Conservation (phyloP, 2,797 vertebrate species). For the Sciaenops ocellatus region DNA sequence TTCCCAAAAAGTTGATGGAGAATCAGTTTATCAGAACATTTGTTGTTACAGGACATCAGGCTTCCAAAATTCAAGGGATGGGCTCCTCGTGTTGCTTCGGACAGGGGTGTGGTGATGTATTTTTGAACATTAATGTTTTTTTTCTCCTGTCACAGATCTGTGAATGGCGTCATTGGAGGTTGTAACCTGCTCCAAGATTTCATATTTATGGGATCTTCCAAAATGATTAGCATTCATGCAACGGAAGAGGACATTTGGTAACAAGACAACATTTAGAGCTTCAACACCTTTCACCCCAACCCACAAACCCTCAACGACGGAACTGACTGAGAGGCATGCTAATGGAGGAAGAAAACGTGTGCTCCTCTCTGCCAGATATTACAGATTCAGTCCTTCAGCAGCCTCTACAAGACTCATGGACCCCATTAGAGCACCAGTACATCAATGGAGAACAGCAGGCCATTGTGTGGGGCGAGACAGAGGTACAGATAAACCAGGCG, state of each 20-base stretch:
- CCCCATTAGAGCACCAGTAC: constrained; percentile 27
- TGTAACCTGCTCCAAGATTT: constrained; percentile 25
- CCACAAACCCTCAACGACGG: constrained; percentile 3
- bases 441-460: constrained; percentile 61
- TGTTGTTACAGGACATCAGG: not conserved
- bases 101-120: not conserved
- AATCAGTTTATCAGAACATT: constrained; percentile 19
- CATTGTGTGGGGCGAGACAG: constrained; percentile 23
- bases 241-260: constrained; percentile 48
- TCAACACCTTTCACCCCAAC: constrained; percentile 20
- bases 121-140: constrained; percentile 17
- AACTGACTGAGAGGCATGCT: constrained; percentile 40
- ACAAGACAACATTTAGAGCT: constrained; percentile 18
- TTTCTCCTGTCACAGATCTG: constrained; percentile 54
- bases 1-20: constrained; percentile 8
- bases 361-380: constrained; percentile 44
- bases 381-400: constrained; percentile 39
- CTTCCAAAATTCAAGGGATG: no score
- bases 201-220: constrained; percentile 27
- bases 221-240: constrained; percentile 29
- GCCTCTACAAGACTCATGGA: constrained; percentile 40
- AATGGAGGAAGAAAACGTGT: constrained; percentile 75
- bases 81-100: not conserved
- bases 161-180: constrained; percentile 13
- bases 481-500: constrained; percentile 34